Conservation (phyloP, 2,113 vertebrate species). For the Microtus richardsoni region DNA sequence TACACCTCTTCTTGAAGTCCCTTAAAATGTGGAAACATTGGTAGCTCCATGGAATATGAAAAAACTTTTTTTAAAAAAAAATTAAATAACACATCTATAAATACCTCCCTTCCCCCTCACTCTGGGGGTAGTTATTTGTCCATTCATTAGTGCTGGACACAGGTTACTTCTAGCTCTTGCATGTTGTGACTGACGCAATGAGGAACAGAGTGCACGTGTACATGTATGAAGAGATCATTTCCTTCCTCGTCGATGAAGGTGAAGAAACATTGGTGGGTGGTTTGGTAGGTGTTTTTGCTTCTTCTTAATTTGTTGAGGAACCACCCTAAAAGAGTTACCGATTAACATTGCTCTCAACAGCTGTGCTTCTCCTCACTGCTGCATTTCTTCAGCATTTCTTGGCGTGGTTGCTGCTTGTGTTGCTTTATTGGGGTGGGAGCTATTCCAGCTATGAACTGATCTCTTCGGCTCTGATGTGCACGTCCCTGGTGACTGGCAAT, state of each 20-base stretch:
- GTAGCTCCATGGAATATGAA: neutral
- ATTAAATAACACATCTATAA: neutral
- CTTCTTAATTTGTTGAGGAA: neutral
- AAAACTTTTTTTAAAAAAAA: neutral
- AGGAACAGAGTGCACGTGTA: neutral
- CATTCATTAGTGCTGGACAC: neutral
- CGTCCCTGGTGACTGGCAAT: neutral
- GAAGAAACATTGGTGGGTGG: neutral
- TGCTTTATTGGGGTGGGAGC: neutral
- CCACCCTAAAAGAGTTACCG: too few relatives aligned
- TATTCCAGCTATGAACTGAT: too few relatives aligned
- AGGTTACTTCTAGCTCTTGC: neutral
- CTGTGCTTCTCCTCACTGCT: too few relatives aligned
- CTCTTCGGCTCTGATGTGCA: neutral
- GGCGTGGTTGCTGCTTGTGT: neutral
- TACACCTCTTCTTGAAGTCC: neutral
- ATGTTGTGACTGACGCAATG: neutral
- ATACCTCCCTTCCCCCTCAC: accelerated
- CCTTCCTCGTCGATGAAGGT: neutral
- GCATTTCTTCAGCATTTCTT: neutral
- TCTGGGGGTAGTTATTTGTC: neutral
- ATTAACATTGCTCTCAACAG: neutral
- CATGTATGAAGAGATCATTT: neutral
- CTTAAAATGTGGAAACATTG: neutral
- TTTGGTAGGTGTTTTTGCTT: neutral